Evolutionary conservation across 23 tunicate species (phyloP).

Genomic region (Halocynthia aurantium): DNA sequence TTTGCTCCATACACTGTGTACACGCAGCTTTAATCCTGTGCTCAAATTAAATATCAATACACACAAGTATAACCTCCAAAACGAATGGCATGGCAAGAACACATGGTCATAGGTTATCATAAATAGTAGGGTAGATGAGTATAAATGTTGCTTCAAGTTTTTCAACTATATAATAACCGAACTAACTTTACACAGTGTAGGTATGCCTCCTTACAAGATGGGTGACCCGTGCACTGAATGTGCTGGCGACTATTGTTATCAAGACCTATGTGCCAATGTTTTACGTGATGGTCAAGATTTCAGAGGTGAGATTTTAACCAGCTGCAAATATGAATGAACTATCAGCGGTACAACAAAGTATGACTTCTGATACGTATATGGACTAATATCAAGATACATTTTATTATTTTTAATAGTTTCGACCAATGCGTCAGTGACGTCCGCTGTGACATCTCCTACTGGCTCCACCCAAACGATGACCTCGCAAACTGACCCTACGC

Average conservation of each 20-base stretch:
- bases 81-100: too few relatives aligned
- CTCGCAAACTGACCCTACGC: background rate
- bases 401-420: background rate
- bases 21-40: too few relatives aligned
- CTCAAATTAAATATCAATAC: too few relatives aligned
- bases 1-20: too few relatives aligned
- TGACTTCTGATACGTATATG: too few relatives aligned
- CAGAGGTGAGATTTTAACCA: background rate
- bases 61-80: too few relatives aligned
- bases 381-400: background rate
- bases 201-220: background rate
- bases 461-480: background rate
- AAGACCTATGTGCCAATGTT: constrained; percentile 1
- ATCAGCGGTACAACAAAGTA: too few relatives aligned
- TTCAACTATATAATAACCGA: too few relatives aligned
- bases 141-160: too few relatives aligned
- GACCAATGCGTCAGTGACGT: background rate
- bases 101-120: background rate
- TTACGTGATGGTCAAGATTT: background rate
- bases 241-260: constrained; percentile 3
- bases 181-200: too few relatives aligned
- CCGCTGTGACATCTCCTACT: background rate
- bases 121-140: too few relatives aligned
- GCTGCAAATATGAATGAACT: too few relatives aligned
- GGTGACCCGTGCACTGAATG: background rate